Base-by-base conservation (phyloP, 1,140 invertebrate genomes). In the Episyrphus balteatus region DNA sequence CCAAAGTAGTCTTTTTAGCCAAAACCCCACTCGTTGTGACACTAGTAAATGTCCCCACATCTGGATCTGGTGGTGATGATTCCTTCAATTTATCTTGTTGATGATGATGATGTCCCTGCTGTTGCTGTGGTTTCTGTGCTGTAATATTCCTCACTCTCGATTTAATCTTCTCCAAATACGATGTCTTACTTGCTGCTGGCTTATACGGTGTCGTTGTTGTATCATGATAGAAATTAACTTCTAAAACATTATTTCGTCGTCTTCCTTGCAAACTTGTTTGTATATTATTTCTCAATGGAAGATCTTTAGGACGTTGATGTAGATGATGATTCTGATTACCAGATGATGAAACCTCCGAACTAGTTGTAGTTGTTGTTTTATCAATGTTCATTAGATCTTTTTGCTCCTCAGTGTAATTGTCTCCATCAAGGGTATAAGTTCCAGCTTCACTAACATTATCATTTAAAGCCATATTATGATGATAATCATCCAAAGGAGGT, bases 351-450 rank as follows among this genome's bases (percentile, higher is more conserved):
- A 13, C 36, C 36, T 37, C 15, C 3, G 36, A 15, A 13, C 13
- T n/a, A 5, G 47, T 48, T 13, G 39, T 18, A 26, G 18, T 34
- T 44, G 38, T 15, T 43, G 13, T 78, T 52, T 78, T 77, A 55
- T 92, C 88, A 54, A 93, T 92, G 57, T 86, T 85, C 75, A 85
- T 84, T 55, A 87, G 74, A 39, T 88, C 88, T 70, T 86, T 83
- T 52, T 89, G 84, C 57, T 88, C 85, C 57, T 89, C 88, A 1
- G 84, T 83, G 54, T 86, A 87, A 62, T 80, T 81, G 53, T 88
- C 84, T 46, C 83, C 83, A 54, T 88, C 84, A 32, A 93, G 80
- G 0, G 89, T 92, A 54, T 92, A 93, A 1, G 89, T 93, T 26
- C 89, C 89, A 7, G 84, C 75, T 62, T 89, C 86, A 66, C 86